phyloP scores from a whole-genome alignment of 2,797 vertebrate genomes.

The Caiman crocodilus region DNA sequence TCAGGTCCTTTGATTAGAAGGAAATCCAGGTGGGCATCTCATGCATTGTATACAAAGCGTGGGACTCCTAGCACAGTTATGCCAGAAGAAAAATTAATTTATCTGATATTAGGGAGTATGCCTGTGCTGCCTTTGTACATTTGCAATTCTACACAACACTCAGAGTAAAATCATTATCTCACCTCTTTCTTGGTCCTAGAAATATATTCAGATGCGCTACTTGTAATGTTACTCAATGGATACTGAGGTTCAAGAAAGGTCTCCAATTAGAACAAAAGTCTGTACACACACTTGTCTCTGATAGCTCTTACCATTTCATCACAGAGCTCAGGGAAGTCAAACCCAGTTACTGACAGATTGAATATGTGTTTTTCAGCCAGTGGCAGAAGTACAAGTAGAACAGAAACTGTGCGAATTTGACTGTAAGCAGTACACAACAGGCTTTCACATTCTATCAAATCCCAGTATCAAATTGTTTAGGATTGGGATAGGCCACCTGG shows the following conservation, averaged over 20 bases:
- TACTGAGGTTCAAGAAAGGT: background rate
- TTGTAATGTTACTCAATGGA: background rate
- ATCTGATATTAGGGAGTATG: background rate
- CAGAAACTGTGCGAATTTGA: background rate
- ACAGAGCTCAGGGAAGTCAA: background rate
- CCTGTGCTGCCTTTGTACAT: background rate
- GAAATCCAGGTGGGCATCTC: background rate
- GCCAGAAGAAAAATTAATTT: no score
- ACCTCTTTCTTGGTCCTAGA: fast-evolving
- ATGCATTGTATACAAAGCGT: background rate
- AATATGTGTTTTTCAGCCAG: background rate
- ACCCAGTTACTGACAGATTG: background rate
- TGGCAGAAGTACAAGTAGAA: background rate
- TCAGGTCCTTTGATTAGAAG: background rate
- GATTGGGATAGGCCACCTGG: no score
- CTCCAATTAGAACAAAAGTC: background rate
- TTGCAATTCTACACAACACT: no score
- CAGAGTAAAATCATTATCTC: background rate
- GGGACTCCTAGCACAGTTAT: background rate
- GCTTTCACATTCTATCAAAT: fast-evolving
- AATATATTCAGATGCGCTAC: fast-evolving
- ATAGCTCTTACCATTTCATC: background rate
- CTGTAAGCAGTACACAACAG: no score
- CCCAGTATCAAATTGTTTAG: no score
- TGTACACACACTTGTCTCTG: background rate